phyloP scores from a whole-genome alignment of 1,140 invertebrate species.

The Oncopodura yosiiana region DNA sequence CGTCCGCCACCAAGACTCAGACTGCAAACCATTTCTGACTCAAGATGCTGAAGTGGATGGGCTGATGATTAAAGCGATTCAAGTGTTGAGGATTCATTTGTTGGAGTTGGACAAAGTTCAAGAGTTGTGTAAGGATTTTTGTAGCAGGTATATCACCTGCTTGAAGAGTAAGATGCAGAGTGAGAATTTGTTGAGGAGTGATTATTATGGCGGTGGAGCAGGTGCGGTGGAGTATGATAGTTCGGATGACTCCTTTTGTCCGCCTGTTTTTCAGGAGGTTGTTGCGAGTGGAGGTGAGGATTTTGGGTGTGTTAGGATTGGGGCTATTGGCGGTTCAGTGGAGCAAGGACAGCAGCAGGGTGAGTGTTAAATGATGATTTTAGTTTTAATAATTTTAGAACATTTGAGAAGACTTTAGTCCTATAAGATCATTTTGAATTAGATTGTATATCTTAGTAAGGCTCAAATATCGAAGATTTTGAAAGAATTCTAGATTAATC shows the following conservation, averaged over 20 bases:
- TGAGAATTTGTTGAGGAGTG: constrained; percentile 72
- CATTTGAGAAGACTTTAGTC: too few species aligned
- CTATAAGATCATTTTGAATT: too few species aligned
- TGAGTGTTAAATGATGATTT: too few species aligned
- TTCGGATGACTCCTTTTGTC: constrained; percentile 32
- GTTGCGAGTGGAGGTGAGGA: too few species aligned
- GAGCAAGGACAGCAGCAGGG: too few species aligned
- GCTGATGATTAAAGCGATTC: constrained; percentile 95
- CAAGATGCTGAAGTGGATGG: constrained; percentile 88
- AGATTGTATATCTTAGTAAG: too few species aligned
- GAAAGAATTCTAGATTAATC: too few species aligned
- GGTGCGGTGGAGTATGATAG: constrained; percentile 33
- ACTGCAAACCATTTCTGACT: constrained; percentile 72
- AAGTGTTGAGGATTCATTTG: constrained; percentile 90
- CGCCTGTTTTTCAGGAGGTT: too few species aligned
- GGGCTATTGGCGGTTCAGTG: too few species aligned
- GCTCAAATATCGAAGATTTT: too few species aligned
- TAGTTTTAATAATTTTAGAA: too few species aligned
- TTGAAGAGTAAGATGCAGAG: constrained; percentile 95
- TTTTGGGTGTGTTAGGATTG: too few species aligned
- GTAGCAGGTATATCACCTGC: constrained; percentile 89
- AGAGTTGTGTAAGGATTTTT: constrained; percentile 93
- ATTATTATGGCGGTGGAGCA: constrained; percentile 47
- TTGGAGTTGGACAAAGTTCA: constrained; percentile 92
- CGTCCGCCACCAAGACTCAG: constrained; percentile 79